A percentile compares a stretch with the other conserved stretches of the same genome.
Conservation (phyloP, 2,113 vertebrate species). For the Anhinga rufa region DNA sequence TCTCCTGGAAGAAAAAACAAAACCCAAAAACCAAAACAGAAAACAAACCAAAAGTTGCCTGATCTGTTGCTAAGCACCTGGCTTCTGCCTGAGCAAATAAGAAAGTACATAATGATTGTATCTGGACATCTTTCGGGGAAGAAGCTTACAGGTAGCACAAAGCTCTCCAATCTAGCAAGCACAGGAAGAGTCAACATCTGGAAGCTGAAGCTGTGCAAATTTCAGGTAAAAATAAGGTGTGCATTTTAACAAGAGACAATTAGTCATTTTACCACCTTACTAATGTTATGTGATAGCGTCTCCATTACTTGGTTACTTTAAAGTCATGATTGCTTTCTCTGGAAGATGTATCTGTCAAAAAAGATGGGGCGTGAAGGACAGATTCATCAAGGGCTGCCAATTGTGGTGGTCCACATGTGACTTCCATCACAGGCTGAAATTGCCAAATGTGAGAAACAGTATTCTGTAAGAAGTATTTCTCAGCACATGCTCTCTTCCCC, state of each 20-base stretch:
- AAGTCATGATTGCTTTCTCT: not conserved
- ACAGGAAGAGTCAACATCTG: not conserved
- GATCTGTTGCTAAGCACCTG: not conserved
- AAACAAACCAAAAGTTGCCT: not conserved
- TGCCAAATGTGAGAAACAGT: not conserved
- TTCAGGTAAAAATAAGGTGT: not conserved
- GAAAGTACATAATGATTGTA: not conserved
- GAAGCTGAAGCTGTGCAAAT: not conserved
- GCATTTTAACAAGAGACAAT: not conserved
- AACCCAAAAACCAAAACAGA: not conserved
- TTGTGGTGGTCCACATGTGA: accelerated
- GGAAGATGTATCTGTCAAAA: not conserved
- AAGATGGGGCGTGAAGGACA: not conserved
- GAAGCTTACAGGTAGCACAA: not conserved
- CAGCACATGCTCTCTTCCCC: not conserved
- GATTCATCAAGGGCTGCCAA: not conserved
- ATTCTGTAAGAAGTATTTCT: not conserved
- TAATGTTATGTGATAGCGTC: not conserved
- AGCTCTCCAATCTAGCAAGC: not conserved
- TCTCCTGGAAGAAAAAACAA: not conserved
- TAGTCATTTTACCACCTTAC: not conserved
- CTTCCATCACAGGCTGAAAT: not conserved
- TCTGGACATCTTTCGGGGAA: not conserved
- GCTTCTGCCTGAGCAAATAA: not conserved
- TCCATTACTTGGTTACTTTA: not conserved